These are phyloP conservation scores for Geodia barretti DNA, from an alignment of 37 sponge, comb jelly and placozoan species.

Conservation along the genomic window DNA sequence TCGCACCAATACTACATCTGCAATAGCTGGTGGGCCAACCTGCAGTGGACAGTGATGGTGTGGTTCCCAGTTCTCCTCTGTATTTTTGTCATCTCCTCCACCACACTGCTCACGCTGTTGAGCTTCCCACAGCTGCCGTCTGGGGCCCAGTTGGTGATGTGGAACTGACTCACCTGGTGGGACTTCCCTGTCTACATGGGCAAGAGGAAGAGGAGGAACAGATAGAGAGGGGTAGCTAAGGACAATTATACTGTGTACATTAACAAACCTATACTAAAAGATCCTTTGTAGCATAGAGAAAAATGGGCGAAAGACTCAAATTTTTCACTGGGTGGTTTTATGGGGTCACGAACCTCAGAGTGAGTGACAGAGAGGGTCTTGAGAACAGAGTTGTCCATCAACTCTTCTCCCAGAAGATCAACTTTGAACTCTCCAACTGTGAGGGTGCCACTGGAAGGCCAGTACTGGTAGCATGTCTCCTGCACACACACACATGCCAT, in stretches of 20 bases:
- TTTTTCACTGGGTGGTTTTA: no score
- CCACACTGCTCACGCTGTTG: conserved; percentile 7
- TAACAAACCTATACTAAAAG: background rate
- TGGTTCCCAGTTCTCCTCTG: conserved; percentile 66
- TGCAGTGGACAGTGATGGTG: conserved; percentile 58
- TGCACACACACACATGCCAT: no score
- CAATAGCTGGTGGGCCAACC: no score
- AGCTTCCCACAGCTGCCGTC: conserved; percentile 27
- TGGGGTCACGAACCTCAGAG: no score
- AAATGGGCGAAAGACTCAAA: no score
- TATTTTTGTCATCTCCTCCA: conserved; percentile 43
- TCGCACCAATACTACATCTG: no score
- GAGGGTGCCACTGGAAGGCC: conserved; percentile 55
- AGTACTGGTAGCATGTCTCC: conserved; percentile 73
- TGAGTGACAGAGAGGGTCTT: conserved; percentile 19
- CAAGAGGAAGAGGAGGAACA: background rate
- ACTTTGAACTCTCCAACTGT: conserved; percentile 38
- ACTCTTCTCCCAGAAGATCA: conserved; percentile 19
- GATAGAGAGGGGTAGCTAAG: no score
- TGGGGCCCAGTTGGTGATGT: conserved; percentile 41
- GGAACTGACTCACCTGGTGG: conserved; percentile 51
- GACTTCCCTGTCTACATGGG: background rate
- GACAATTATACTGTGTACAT: no score
- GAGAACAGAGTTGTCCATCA: conserved; percentile 17
- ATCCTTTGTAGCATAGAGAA: background rate